phyloP scores from a whole-genome alignment of 2,888 invertebrate species.

The Caenorhabditis afra region DNA sequence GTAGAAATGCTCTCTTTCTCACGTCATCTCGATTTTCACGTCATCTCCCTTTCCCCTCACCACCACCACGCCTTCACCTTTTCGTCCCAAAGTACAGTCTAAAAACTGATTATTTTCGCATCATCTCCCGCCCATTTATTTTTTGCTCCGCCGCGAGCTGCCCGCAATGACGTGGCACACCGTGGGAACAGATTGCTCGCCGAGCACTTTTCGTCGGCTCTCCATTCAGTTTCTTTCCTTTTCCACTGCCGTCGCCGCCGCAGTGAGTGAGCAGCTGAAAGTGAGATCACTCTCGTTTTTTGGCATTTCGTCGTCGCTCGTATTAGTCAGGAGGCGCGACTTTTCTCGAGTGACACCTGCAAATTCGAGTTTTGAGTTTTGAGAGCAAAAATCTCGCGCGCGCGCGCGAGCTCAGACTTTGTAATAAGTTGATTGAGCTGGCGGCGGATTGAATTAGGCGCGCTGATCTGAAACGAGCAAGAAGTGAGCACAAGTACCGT shows the following conservation, averaged over 20 bases:
- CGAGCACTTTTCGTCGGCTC: slow-evolving; percentile 1
- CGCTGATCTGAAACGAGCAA: slow-evolving; percentile 8
- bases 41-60: not conserved
- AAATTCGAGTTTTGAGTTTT: not conserved
- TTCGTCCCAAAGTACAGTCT: not conserved
- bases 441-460: slow-evolving; percentile 1
- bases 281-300: not conserved
- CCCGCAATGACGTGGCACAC: slow-evolving; percentile 6
- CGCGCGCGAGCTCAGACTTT: not conserved
- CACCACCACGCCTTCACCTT: too few relatives aligned
- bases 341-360: not conserved
- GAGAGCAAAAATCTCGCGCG: slow-evolving; percentile 23
- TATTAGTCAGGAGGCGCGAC: not conserved
- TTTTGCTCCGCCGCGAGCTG: not conserved
- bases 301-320: not conserved
- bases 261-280: not conserved
- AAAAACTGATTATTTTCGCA: slow-evolving; percentile 16
- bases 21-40: slow-evolving; percentile 10
- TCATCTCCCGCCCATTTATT: slow-evolving; percentile 11
- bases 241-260: not conserved
- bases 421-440: slow-evolving; percentile 4
- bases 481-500: too few relatives aligned
- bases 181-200: slow-evolving; percentile 10
- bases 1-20: not conserved
- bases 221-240: not conserved